Evolutionary conservation across 2,888 invertebrate genomes (phyloP).

Genomic region (Tuberolachnus salignus): DNA sequence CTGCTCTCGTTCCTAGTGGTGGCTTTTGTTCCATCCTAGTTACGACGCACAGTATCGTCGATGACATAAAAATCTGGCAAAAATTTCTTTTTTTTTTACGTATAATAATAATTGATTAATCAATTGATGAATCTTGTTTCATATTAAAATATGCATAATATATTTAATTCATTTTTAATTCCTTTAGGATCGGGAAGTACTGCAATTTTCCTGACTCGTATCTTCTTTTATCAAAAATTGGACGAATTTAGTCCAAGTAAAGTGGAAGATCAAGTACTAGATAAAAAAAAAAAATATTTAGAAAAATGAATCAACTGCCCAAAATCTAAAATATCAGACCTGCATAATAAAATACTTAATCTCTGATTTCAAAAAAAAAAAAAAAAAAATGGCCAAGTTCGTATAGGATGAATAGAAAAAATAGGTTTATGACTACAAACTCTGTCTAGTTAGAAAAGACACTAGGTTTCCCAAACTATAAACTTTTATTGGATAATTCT

Average conservation of each 20-base stretch:
- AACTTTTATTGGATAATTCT: background rate
- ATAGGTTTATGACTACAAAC: constrained; percentile 7
- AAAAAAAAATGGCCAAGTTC: constrained; percentile 8
- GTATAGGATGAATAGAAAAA: background rate
- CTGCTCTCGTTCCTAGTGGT: background rate
- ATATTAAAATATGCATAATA: too few relatives aligned
- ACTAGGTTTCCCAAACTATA: constrained; percentile 24
- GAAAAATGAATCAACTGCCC: background rate
- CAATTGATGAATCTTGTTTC: too few relatives aligned
- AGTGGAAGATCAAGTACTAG: background rate
- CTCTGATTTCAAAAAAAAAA: constrained; percentile 23
- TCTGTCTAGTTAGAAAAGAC: constrained; percentile 8
- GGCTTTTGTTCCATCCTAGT: background rate
- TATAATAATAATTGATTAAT: too few relatives aligned
- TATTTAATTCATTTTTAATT: too few relatives aligned
- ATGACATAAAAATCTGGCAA: too few relatives aligned
- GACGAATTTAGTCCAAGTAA: background rate
- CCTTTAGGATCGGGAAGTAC: too few relatives aligned
- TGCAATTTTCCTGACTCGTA: background rate
- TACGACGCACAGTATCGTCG: too few relatives aligned
- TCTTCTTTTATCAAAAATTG: background rate
- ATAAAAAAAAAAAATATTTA: background rate
- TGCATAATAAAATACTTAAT: constrained; percentile 3
- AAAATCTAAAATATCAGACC: background rate
- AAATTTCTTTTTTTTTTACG: too few relatives aligned